A percentile compares a stretch with the other conserved stretches of the same genome.
Conservation (phyloP, 2,797 vertebrate genomes). For the Amblyraja radiata region DNA sequence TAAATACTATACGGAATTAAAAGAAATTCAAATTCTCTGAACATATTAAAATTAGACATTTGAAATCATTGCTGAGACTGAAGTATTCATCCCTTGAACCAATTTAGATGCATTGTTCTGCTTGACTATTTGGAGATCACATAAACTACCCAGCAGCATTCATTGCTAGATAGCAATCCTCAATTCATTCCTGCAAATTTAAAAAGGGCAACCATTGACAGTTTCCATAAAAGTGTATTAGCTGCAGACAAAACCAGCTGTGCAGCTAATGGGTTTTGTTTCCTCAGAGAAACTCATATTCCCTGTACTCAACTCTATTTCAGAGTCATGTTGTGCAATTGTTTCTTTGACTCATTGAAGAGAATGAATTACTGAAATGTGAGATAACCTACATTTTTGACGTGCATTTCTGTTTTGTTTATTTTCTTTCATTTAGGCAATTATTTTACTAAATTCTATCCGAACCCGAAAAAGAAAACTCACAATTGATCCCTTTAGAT, state of each 20-base stretch:
- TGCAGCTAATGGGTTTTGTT: constrained; percentile 35
- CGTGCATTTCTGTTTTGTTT: background rate
- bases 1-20: background rate
- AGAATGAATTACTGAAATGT: constrained; percentile 19
- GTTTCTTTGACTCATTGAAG: background rate
- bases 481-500: constrained; percentile 58
- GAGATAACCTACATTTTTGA: constrained; percentile 33
- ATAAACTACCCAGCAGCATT: background rate
- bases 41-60: background rate
- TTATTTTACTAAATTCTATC: constrained; percentile 3
- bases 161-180: background rate
- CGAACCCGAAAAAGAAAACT: constrained; percentile 40
- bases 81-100: background rate
- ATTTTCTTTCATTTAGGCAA: background rate
- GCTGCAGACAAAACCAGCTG: background rate
- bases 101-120: background rate
- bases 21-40: background rate
- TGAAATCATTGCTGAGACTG: background rate
- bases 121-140: background rate
- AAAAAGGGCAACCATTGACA: constrained; percentile 26
- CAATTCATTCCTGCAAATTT: background rate
- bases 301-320: constrained; percentile 12
- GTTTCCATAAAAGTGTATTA: constrained; percentile 20
- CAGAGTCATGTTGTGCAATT: constrained; percentile 3
- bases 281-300: constrained; percentile 20